Evolutionary conservation across 2,888 invertebrate genomes (phyloP), one percentile per base, ranked within the genome.

Genomic region (Punctoribates punctum): DNA sequence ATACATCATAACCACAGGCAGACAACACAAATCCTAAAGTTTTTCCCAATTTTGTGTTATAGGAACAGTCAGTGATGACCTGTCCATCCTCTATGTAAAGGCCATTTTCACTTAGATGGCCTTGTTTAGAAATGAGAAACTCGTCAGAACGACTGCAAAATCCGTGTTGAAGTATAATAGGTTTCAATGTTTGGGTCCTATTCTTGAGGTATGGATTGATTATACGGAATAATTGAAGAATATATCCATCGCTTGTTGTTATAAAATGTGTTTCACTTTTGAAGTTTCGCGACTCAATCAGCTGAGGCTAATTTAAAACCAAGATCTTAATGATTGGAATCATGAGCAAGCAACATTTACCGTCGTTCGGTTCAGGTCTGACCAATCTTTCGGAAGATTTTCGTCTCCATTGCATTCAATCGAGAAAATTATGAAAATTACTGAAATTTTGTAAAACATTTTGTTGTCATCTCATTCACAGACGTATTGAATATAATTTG

Each of bases 1-100:
- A 86, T 20, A 86, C 86, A 80, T 86, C 86, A 77, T 82, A 85
- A 0, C 86, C 67, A 67, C 67, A 67, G n/a, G n/a, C 34, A 38
- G 67, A 67, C 15, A 65, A 65, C 29, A 65, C 62, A 65, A 65
- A 65, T 25, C 23, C 27, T 15, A 67, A 34, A n/a, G 67, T 67
- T n/a, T 38, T 15, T 86, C 29, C 57, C 11, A 42, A 34, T 34
- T 34, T 34, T 5, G 34, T 23, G 17, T 2, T 17, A 20, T n/a
- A 5, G 0, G 4, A 4, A 9, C 51, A 54, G 46, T 51, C 23
- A 73, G 15, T 54, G 9, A 54, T 20, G 1, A 23, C 9, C 8
- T 34, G 34, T 13, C 65, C 25, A 17, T 38, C 38, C 17, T 62
- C 27, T 6, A 17, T 25, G 38, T 67, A 67, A 5, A 38, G 6